Conservation (phyloP, 2,113 vertebrate genomes). For the Scytalopus superciliaris region DNA sequence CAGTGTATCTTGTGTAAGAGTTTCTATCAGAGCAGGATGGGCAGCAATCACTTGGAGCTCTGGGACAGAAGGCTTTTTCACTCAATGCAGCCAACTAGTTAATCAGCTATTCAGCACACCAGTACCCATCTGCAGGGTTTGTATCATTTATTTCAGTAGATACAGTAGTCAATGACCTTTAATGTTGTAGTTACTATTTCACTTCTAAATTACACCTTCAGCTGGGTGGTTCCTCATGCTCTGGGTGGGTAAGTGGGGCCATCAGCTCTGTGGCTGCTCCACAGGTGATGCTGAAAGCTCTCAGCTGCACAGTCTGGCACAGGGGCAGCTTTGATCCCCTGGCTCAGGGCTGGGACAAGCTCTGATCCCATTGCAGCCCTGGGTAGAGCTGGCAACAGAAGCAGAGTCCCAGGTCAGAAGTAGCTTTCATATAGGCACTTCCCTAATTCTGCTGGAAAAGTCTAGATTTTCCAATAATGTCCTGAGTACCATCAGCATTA, state of each 20-base stretch:
- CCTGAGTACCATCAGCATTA: neutral
- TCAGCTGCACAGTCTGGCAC: neutral
- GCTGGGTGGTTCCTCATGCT: neutral
- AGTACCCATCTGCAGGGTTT: neutral
- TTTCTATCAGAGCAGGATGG: neutral
- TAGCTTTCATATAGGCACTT: neutral
- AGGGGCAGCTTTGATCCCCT: neutral
- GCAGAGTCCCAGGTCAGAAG: neutral
- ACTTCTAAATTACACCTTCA: neutral
- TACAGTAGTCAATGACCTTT: neutral
- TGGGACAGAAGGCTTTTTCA: neutral
- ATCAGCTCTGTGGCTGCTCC: neutral
- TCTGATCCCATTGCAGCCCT: neutral
- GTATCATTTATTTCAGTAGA: neutral
- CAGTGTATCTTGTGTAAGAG: neutral
- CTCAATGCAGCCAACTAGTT: neutral
- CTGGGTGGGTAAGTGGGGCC: neutral
- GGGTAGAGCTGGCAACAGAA: neutral
- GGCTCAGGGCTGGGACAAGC: neutral
- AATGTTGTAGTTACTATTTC: neutral
- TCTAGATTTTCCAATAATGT: neutral
- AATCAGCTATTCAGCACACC: neutral
- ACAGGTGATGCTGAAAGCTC: rapidly evolving
- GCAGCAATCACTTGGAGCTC: neutral
- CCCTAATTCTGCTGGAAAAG: neutral